Evolutionary conservation across 2,888 invertebrate species (phyloP), one percentile per base, ranked within the genome.

Genomic region (Exephanes ischioxanthus): DNA sequence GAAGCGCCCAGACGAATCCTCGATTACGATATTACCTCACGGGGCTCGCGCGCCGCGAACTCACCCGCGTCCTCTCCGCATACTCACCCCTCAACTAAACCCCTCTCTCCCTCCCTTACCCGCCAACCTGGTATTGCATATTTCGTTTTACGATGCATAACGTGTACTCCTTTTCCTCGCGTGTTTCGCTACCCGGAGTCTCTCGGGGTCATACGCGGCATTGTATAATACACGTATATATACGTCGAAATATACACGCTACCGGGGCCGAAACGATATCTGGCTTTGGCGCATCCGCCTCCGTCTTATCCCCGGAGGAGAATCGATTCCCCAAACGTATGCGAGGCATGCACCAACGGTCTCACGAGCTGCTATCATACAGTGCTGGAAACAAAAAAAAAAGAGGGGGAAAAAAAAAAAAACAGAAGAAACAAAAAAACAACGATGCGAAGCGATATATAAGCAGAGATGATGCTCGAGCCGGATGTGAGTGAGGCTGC

Each of bases 111-210:
- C 30, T 30, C 48, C 7, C 30, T 83, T 87, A 80, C 84, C 86
- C 66, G 76, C 84, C 88, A 88, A 88, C 87, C 88, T 89, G 87
- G 88, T 90, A 90, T 91, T 91, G 89, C 89, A 90, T 91, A 91
- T 90, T 89, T 90, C 90, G 89, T 89, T 92, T 92, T 91, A 90
- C 89, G 89, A 89, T 83, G 88, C 88, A 90, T 89, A 90, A 90
- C 90, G 88, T 80, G 48, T 78, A 84, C 85, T 80, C 77, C 87
- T 73, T 87, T 86, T 83, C 83, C 86, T 76, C 79, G 81, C 72
- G 86, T 80, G 72, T 80, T 85, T 77, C 72, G 61, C 76, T 85
- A 63, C 72, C 72, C 53, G 71, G 63, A 85, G 72, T 85, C 83
- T 85, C 85, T 72, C 33, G 76, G 72, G 83, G 61, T 80, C 68